phyloP scores from a whole-genome alignment of 2,888 invertebrate species.

The Galerucella pusilla region DNA sequence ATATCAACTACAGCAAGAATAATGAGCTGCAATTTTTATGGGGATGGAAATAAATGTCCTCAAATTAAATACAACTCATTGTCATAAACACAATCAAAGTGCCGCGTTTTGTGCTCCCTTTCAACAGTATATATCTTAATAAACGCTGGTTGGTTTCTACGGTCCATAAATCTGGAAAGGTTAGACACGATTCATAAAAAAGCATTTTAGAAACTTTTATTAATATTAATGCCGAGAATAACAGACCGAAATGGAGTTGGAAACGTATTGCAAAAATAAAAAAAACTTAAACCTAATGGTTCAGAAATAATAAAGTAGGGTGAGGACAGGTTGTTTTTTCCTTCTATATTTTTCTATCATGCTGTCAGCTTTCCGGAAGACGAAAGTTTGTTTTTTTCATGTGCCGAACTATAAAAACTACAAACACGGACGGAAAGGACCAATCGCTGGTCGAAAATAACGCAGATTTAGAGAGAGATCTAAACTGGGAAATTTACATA shows the following conservation, averaged over 20 bases:
- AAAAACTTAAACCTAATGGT: constrained; percentile 38
- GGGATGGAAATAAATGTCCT: background rate
- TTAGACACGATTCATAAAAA: constrained; percentile 54
- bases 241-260: constrained; percentile 51
- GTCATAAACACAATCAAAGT: background rate
- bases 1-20: too few relatives aligned
- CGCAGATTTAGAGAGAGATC: background rate
- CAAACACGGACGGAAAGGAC: background rate
- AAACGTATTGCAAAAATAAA: constrained; percentile 42
- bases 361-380: constrained; percentile 5
- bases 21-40: too few relatives aligned
- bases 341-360: background rate
- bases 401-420: constrained; percentile 4
- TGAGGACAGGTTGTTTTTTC: constrained; percentile 16
- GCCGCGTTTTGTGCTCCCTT: constrained; percentile 6
- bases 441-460: background rate
- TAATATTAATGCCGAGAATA: constrained; percentile 58
- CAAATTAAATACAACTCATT: constrained; percentile 15
- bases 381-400: background rate
- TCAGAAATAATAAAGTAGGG: constrained; percentile 34
- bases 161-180: constrained; percentile 53
- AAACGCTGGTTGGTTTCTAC: constrained; percentile 47
- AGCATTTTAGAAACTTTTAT: constrained; percentile 54
- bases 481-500: background rate
- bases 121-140: constrained; percentile 45